Evolutionary conservation across 2,113 vertebrate species (phyloP), one percentile per base, ranked within the genome.

Genomic region (Hippocampus barbouri): DNA sequence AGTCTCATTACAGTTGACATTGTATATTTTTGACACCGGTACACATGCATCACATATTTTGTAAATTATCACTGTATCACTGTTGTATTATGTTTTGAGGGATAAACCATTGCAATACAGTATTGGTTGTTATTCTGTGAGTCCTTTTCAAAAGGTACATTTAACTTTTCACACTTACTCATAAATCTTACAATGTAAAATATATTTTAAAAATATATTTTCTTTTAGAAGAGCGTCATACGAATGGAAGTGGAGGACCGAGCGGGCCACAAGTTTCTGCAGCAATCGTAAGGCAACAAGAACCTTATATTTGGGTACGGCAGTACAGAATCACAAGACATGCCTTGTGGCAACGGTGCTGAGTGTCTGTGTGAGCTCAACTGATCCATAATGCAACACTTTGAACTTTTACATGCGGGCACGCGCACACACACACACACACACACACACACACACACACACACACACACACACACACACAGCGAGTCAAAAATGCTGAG

Each of bases 181-280:
- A 12, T 45, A 45, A 45, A 12, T 45, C 43, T 15, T 0, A 12
- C 43, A 45, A 45, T 45, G 43, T 45, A 51, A 18, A 51, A 20
- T 23, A 14, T 59, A 12, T 27, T 14, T 27, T 16, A 1, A 3
- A 6, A 7, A 49, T 7, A 59, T 59, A 14, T 14, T 65, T 49
- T 47, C 69, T 74, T 2, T 74, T 81, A 96, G 92, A 78, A 73
- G 74, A 89, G 76, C 21, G 83, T 81, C 1, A 16, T 91, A 34
- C 66, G 71, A 40, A 69, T 81, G 64, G 72, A 71, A n/a, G 70
- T 89, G 75, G 80, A 92, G 76, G 89, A 88, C 47, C 76, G 71
- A 86, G 38, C 80, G 74, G 81, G 84, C 74, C 91, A 89, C 25
- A 79, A 69, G 72, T 93, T 93, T 76, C 91, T 92, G 87, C 88